phyloP scores from a whole-genome alignment of 2,888 invertebrate species.

The Agonopterix arenella region DNA sequence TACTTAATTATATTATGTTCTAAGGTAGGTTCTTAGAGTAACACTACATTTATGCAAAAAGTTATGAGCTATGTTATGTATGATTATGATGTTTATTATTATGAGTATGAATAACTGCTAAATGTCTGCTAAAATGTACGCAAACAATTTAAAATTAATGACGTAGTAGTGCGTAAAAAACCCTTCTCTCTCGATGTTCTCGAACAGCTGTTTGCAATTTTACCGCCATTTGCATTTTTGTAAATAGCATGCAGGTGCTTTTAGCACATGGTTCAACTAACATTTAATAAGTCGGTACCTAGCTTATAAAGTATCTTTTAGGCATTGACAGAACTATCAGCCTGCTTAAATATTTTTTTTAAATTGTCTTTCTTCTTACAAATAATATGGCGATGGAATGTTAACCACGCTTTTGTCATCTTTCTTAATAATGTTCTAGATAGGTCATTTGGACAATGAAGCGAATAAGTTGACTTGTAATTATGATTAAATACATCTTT shows the following conservation, averaged over 20 bases:
- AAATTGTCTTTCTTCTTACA: neutral
- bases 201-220: constrained; percentile 5
- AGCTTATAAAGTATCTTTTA: too few relatives aligned
- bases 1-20: too few relatives aligned
- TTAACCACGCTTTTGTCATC: neutral
- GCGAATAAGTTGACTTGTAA: too few relatives aligned
- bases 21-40: too few relatives aligned
- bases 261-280: neutral
- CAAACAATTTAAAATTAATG: neutral
- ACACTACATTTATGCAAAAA: too few relatives aligned
- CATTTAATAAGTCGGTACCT: neutral
- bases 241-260: neutral
- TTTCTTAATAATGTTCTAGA: neutral
- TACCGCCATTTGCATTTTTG: neutral
- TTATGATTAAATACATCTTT: too few relatives aligned
- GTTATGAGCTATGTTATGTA: neutral
- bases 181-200: neutral
- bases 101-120: neutral
- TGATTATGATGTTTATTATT: neutral
- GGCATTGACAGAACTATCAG: too few relatives aligned
- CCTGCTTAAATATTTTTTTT: too few relatives aligned
- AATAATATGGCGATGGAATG: neutral
- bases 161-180: neutral
- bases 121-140: neutral
- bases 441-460: too few relatives aligned